Evolutionary conservation across 2,888 invertebrate species (phyloP).

Genomic region (Orchesellides sinensis): DNA sequence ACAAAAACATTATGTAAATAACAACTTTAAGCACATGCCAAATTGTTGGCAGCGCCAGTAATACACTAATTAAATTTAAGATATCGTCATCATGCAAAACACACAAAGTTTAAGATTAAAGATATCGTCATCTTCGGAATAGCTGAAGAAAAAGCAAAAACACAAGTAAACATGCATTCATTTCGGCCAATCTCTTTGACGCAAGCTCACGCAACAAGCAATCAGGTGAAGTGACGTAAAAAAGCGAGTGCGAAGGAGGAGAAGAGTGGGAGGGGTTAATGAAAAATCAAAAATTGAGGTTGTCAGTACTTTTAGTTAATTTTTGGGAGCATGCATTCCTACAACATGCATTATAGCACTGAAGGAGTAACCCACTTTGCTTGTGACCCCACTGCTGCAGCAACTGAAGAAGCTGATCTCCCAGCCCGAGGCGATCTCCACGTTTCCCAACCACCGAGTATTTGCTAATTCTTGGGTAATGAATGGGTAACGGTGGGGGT

Average conservation of each 20-base stretch:
- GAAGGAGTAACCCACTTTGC: conserved; percentile 71
- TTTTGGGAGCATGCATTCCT: conserved; percentile 58
- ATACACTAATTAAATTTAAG: no score
- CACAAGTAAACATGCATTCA: background rate
- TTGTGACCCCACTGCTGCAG: conserved; percentile 73
- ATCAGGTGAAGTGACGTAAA: background rate
- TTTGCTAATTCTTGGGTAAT: conserved; percentile 55
- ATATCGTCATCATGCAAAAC: no score
- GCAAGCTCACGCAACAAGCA: conserved; percentile 20
- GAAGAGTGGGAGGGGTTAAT: no score
- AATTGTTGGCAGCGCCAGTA: no score
- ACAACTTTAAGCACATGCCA: no score
- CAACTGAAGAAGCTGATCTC: conserved; percentile 74
- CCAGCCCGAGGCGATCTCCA: conserved; percentile 70
- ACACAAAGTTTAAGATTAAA: no score
- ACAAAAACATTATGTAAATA: no score
- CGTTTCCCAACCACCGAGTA: conserved; percentile 65
- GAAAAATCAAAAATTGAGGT: no score
- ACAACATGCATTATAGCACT: conserved; percentile 69
- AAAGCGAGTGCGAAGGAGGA: no score
- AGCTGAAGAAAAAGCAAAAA: background rate
- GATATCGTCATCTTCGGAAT: no score
- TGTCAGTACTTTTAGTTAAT: conserved; percentile 62
- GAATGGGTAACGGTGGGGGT: conserved; percentile 23
- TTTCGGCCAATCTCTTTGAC: background rate